Conservation (phyloP, 2,113 vertebrate genomes). For the Epinephelus fuscoguttatus region DNA sequence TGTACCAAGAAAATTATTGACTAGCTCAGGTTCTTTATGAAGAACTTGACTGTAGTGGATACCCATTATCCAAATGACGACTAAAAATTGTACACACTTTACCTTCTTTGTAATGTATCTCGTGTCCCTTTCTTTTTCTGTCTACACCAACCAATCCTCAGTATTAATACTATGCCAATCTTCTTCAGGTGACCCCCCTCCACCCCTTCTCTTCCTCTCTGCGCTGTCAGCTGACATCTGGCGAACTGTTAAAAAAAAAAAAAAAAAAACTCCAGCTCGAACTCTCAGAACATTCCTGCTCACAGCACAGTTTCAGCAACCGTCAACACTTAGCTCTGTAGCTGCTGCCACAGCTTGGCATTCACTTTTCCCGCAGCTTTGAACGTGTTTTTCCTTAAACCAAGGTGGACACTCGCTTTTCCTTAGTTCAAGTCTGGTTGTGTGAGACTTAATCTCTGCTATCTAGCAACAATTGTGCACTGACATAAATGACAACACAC, state of each 20-base stretch:
- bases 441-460: conserved; percentile 52
- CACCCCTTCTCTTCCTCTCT: neutral
- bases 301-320: conserved; percentile 27
- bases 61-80: conserved; percentile 30
- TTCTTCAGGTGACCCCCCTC: conserved; percentile 77
- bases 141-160: conserved; percentile 64
- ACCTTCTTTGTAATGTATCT: conserved; percentile 37
- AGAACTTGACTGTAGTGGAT: conserved; percentile 65
- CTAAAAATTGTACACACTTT: conserved; percentile 29
- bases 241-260: conserved; percentile 28
- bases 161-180: conserved; percentile 76
- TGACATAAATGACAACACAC: conserved; percentile 40
- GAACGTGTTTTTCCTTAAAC: conserved; percentile 26
- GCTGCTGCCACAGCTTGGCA: neutral
- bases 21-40: conserved; percentile 75
- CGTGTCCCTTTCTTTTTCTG: conserved; percentile 11
- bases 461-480: conserved; percentile 52
- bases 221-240: conserved; percentile 37
- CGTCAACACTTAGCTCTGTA: conserved; percentile 3
- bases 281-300: conserved; percentile 79
- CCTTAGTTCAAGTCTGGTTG: conserved; percentile 32
- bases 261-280: conserved; percentile 59
- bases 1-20: conserved; percentile 67
- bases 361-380: conserved; percentile 1
- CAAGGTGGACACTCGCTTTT: conserved; percentile 50